phyloP scores from a whole-genome alignment of 1,140 invertebrate species.

The Ceratitis capitata region DNA sequence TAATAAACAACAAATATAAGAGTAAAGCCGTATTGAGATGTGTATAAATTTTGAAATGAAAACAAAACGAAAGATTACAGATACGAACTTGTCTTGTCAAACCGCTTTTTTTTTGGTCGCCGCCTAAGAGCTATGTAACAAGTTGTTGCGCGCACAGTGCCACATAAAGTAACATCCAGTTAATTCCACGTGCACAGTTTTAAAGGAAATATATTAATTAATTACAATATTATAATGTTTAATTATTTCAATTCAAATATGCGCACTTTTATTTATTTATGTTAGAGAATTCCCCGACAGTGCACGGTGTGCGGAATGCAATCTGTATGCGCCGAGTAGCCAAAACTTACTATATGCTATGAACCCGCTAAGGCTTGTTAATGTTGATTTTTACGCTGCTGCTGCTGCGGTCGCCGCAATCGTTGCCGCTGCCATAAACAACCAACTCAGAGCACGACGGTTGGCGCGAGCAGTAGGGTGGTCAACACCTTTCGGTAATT shows the following conservation, averaged over 20 bases:
- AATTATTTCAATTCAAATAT: too few relatives aligned
- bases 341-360: neutral
- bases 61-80: conserved; percentile 52
- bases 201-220: neutral
- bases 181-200: conserved; percentile 33
- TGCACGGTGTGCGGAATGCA: neutral
- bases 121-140: neutral
- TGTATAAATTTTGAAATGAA: conserved; percentile 3
- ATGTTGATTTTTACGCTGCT: neutral
- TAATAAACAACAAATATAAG: neutral
- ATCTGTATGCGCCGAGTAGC: neutral
- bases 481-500: too few relatives aligned
- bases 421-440: neutral
- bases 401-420: neutral
- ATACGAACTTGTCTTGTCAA: conserved; percentile 48
- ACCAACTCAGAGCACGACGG: neutral
- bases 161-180: neutral
- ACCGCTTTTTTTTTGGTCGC: neutral
- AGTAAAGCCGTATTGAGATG: neutral
- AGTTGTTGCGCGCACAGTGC: neutral
- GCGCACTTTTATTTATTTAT: neutral
- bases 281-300: neutral
- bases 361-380: neutral
- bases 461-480: neutral
- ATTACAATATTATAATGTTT: too few relatives aligned